phyloP scores from a whole-genome alignment of 92 coral and sea anemone species.

The Galaxea fascicularis region DNA sequence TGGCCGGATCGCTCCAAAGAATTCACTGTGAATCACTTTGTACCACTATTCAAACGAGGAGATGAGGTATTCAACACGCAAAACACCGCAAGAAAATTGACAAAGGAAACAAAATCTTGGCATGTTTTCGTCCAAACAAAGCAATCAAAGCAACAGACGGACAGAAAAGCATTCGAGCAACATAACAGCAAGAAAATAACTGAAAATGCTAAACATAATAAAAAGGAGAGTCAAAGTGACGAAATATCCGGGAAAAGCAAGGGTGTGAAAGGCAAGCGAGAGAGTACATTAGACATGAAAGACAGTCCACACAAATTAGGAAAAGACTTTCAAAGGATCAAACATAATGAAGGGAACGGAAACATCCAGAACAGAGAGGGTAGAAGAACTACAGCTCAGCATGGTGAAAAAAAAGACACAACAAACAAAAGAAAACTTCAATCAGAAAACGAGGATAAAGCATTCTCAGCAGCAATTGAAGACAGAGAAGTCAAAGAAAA shows the following conservation, averaged over 20 bases:
- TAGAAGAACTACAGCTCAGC: too few species aligned
- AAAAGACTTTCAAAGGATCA: too few species aligned
- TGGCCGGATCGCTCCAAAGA: conserved; percentile 55
- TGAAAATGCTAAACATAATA: background rate
- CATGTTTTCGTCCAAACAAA: background rate
- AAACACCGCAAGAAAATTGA: background rate
- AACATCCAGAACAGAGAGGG: too few species aligned
- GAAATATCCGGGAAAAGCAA: background rate
- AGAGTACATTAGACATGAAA: background rate
- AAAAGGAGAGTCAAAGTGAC: background rate
- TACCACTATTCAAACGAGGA: conserved; percentile 31
- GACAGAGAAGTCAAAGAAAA: too few species aligned
- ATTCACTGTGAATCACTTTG: conserved; percentile 58
- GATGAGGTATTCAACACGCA: background rate
- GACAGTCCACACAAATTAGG: background rate
- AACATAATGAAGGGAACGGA: too few species aligned
- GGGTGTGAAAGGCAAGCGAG: background rate
- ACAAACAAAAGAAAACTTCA: background rate
- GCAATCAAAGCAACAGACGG: background rate
- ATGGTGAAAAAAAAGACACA: background rate
- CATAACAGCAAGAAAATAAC: background rate
- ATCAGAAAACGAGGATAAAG: too few species aligned
- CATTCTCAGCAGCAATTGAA: too few species aligned
- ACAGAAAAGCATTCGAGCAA: too few species aligned
- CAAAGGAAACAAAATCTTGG: conserved; percentile 8